A percentile compares a stretch with the other conserved stretches of the same genome.
phyloP scores from a whole-genome alignment of 2,888 invertebrate genomes.

The Fabriciana adippe region DNA sequence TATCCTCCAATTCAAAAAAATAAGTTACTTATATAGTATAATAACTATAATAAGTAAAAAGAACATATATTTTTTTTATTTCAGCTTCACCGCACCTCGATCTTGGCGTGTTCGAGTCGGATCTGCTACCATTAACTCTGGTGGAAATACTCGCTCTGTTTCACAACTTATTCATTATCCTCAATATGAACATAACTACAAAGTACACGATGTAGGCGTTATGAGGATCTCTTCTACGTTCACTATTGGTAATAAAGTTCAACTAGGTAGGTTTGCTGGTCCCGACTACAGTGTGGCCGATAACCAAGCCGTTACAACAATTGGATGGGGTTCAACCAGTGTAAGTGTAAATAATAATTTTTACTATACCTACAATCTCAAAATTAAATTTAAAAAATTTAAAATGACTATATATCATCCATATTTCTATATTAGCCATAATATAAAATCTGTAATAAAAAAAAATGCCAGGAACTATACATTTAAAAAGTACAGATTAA shows the following conservation, averaged over 20 bases:
- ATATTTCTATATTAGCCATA: too few species aligned
- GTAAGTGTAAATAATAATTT: conserved; percentile 27
- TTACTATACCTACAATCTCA: background rate
- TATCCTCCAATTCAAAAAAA: too few species aligned
- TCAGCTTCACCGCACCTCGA: conserved; percentile 9
- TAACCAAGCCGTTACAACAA: conserved; percentile 56
- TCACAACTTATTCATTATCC: conserved; percentile 50
- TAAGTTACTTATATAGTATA: too few species aligned
- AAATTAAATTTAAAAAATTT: background rate
- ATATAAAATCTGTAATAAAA: too few species aligned
- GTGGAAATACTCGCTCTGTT: conserved; percentile 45
- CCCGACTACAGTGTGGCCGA: conserved; percentile 50
- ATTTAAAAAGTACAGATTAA: too few species aligned
- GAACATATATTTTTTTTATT: background rate
- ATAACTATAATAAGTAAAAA: conserved; percentile 36
- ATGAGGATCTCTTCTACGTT: conserved; percentile 48
- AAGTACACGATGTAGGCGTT: conserved; percentile 55
- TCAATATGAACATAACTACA: background rate
- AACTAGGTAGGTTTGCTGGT: conserved; percentile 49
- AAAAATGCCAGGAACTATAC: too few species aligned
- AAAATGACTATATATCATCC: background rate
- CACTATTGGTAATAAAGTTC: conserved; percentile 43
- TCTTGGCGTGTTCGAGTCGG: conserved; percentile 49
- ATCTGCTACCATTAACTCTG: conserved; percentile 48
- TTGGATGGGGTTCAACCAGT: conserved; percentile 61